Evolutionary conservation across 2,797 vertebrate species (phyloP), one percentile per base, ranked within the genome.

Genomic region (Rhyacichthys aspro): DNA sequence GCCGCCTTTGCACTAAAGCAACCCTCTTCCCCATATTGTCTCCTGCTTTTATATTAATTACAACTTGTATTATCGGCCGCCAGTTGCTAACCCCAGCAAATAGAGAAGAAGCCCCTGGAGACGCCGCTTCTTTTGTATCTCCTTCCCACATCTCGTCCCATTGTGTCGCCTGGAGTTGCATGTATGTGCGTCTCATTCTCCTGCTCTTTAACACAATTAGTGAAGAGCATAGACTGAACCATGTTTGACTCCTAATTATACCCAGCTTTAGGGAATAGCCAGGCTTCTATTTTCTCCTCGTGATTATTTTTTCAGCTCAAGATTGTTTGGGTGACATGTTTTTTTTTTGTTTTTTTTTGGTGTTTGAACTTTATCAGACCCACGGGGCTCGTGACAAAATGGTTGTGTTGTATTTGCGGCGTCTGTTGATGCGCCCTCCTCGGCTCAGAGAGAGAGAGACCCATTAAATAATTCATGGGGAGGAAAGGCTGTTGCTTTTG

Each of bases 21-120:
- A 77, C 91, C 70, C 76, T 92, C 69, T 68, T 78, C 62, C 83
- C 92, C 93, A 92, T 94, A 95, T 96, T 95, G 95, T 96, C 94
- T 95, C 92, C 91, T 92, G 95, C 95, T 98, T 97, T 98, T 96
- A 96, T 97, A 98, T 98, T 98, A 98, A 98, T 98, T 98, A 98
- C 95, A 96, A 94, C 93, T 94, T 94, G 94, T 95, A 96, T 96
- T 97, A 97, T 97, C 95, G 96, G 94, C 94, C 93, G 92, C 62
- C 91, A 94, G 94, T 94, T 93, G 92, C 94, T 94, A 94, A 95
- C 93, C 94, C 94, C 92, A 87, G 94, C 94, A 94, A 96, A 96
- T 94, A 96, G 95, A 95, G 94, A 95, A 94, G 94, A 88, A 86
- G 89, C 91, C 96, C 94, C 95, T 59, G 74, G 96, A 96, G 96